Conservation (phyloP, 2,113 vertebrate species). For the Nothobranchius furzeri region DNA sequence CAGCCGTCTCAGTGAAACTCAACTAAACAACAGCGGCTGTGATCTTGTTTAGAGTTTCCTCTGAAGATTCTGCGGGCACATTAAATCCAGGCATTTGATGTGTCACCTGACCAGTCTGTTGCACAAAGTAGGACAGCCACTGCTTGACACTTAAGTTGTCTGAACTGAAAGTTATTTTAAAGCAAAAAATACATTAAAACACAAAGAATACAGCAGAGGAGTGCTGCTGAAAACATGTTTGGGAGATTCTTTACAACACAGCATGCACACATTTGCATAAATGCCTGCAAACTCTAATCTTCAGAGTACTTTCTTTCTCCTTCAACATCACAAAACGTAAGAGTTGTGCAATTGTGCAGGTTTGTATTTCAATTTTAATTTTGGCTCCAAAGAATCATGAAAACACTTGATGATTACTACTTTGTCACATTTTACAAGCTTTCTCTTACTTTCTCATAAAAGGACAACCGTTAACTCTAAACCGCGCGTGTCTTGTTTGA, state of each 20-base stretch:
- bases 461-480: no score
- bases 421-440: no score
- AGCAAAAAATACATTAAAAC: background rate
- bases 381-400: no score
- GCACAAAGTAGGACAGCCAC: slow-evolving; percentile 1
- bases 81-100: background rate
- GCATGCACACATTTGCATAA: background rate
- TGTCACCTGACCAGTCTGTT: slow-evolving; percentile 7
- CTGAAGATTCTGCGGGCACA: background rate
- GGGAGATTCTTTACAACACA: background rate
- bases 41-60: background rate
- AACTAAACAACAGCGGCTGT: background rate
- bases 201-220: background rate
- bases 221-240: no score
- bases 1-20: background rate
- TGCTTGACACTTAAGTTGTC: background rate
- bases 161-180: background rate
- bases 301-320: no score
- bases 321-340: background rate
- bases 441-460: no score
- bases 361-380: no score
- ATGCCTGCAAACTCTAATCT: background rate
- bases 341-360: no score
- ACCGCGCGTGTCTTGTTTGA: no score
- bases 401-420: no score